Evolutionary conservation across 1,140 invertebrate genomes (phyloP), one percentile per base, ranked within the genome.

Genomic region (Eupristina koningsbergeri): DNA sequence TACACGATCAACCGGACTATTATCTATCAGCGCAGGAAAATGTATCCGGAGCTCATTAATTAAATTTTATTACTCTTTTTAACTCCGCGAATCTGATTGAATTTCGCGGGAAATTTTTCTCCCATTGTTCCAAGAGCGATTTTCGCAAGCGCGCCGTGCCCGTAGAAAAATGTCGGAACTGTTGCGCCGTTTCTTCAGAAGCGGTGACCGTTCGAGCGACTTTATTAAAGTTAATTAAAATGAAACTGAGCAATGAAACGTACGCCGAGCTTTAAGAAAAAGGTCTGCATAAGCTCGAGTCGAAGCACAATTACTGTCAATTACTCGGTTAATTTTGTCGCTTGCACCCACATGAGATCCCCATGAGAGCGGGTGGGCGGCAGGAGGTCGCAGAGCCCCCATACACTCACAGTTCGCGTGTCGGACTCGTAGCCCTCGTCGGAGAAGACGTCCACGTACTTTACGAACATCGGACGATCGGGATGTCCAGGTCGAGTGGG

Each of bases 381-480:
- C n/a, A n/a, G n/a, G n/a, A n/a, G n/a, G n/a, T n/a, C n/a, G n/a
- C n/a, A n/a, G n/a, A n/a, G n/a, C 15, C 47, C 17, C 7, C 61
- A 29, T 80, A 47, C 85, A 86, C 86, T 80, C 85, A 86, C 84
- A 22, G 71, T 84, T 19, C 84, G 63, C 50, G 84, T 78, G 69
- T 88, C 87, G 17, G 87, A 88, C 19, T 26, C 84, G 83, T 88
- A 88, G 22, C 86, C 87, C 31, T 88, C 87, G 86, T 87, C 87
- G 61, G 74, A 81, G 77, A 88, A 87, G 81, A 87, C 64, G 53
- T 88, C 85, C 67, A 83, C 81, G 85, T 86, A 84, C 47, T 87
- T 87, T 74, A 87, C 80, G 80, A 88, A 87, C 87, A 87, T 87
- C 29, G 73, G 73, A 50, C 47, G 34, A 41, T 36, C 39, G 3